Percentiles rank a stretch among this genome's conserved stretches.
Conservation (phyloP, 2,113 vertebrate species). For the Gnathochromis pfefferi region DNA sequence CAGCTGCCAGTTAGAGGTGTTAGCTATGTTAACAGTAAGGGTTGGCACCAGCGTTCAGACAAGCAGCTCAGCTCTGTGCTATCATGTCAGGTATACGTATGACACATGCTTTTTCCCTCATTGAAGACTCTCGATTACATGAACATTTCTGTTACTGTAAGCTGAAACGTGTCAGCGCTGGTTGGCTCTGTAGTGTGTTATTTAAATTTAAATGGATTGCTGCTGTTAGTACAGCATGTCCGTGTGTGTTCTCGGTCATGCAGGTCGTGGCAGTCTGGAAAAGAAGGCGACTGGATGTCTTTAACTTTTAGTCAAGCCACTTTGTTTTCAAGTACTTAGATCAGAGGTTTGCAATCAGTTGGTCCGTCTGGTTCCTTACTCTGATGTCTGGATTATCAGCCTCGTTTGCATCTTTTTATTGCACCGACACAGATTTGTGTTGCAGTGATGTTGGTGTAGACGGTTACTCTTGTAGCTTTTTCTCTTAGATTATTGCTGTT, state of each 20-base stretch:
- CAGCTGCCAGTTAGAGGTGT: neutral
- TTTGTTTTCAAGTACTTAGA: neutral
- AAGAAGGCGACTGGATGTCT: neutral
- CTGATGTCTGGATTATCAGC: neutral
- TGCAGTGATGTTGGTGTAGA: neutral
- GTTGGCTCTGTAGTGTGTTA: neutral
- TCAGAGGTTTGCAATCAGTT: neutral
- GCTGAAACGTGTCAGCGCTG: neutral
- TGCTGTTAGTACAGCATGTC: neutral
- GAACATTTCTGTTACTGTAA: neutral
- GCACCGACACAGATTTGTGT: neutral
- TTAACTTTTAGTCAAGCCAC: neutral
- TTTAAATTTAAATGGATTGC: neutral
- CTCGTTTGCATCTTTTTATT: neutral
- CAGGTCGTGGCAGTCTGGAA: neutral
- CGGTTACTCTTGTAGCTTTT: neutral
- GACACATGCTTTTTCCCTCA: neutral
- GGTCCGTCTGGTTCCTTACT: neutral
- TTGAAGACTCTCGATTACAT: neutral
- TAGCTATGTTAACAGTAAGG: neutral
- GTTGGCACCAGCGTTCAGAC: neutral
- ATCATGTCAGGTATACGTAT: neutral
- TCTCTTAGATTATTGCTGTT: neutral
- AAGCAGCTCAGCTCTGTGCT: neutral
- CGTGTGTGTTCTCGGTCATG: neutral